Base-by-base conservation (phyloP, 2,888 invertebrate genomes). In the Heliconius ismenius region DNA sequence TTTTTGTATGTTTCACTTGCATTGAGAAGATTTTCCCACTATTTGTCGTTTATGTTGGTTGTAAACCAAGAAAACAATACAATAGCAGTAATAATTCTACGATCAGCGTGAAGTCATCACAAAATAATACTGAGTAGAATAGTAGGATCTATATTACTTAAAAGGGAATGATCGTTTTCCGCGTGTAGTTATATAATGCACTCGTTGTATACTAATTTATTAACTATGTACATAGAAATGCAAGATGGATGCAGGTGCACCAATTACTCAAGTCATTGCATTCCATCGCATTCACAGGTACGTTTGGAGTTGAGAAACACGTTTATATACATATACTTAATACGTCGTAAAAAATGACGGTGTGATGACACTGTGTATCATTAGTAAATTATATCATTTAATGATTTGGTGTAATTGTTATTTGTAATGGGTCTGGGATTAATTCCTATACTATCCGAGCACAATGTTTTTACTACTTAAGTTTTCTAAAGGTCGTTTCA, bases 231-330 rank as follows among this genome's bases (percentile, higher is more conserved):
- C 68, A 43, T 67, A 75, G 69, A 68, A 15, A 21, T 58, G 58
- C n/a, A 58, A 58, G 58, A 58, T 58, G n/a, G 58, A 58, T 62
- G 64, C 74, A 75, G 69, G 68, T 69, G 69, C 49, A 75, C 49
- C 75, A 75, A 69, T 75, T 67, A 63, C 32, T 7, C 75, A 11
- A 60, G 60, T 69, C 68, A 36, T 26, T 75, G 36, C 70, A 64
- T 76, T 70, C 54, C 76, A 39, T 21, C 39, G 24, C 36, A 76
- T 72, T 76, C 64, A 76, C 54, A 36, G 36, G 32, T 54, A 62
- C 58, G 36, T 62, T 73, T 43, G 11, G 28, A 73, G 43, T 62
- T 24, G 73, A 39, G n/a, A 63, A 63, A 62, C 73, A 28, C 9
- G 73, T 62, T 73, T 73, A 15, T 11, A 15, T n/a, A n/a, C n/a